These are phyloP conservation scores for Albula glossodonta DNA, from an alignment of 2,113 vertebrate genomes.

Conservation along the genomic window DNA sequence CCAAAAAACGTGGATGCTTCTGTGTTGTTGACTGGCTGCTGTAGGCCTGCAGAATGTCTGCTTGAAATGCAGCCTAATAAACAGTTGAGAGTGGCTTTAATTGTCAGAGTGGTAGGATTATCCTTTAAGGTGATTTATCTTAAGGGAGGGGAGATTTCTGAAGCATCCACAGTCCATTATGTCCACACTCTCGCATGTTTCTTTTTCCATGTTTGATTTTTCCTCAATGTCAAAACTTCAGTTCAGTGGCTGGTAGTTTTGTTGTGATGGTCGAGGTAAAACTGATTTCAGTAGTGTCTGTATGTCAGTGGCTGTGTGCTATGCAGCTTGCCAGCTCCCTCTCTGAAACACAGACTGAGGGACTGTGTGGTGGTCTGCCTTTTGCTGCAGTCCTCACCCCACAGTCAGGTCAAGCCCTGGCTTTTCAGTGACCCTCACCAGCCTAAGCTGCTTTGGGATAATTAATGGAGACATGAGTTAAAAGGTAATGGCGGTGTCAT, in stretches of 20 bases:
- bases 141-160: conserved; percentile 29
- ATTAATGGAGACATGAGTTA: conserved; percentile 61
- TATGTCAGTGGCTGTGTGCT: neutral
- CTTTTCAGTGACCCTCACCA: conserved; percentile 57
- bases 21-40: neutral
- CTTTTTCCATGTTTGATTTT: neutral
- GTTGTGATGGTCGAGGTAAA: neutral
- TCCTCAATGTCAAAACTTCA: neutral
- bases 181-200: neutral
- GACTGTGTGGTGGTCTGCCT: neutral
- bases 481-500: conserved; percentile 65
- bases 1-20: no score
- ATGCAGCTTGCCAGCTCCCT: neutral
- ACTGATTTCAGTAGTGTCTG: neutral
- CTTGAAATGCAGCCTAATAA: neutral
- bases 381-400: neutral
- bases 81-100: conserved; percentile 39
- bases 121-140: conserved; percentile 37
- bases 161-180: neutral
- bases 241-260: neutral
- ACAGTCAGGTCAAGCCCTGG: conserved; percentile 19
- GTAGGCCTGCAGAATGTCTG: neutral
- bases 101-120: conserved; percentile 43
- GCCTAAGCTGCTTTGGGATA: conserved; percentile 61
- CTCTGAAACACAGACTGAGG: neutral